Evolutionary conservation across 2,888 invertebrate genomes (phyloP).

Genomic region (Cephus pulcher): DNA sequence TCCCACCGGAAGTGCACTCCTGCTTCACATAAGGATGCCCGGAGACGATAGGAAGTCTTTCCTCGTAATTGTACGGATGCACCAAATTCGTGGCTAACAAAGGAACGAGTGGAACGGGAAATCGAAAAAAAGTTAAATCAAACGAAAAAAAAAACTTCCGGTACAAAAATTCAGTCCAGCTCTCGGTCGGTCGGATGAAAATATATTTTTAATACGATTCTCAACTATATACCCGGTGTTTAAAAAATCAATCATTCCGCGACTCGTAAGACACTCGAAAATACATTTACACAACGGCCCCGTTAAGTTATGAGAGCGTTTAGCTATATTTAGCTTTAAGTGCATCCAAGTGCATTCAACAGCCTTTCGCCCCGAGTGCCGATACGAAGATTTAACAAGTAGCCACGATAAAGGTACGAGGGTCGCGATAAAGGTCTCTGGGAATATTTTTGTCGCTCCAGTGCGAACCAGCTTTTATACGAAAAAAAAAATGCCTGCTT

Average conservation of each 20-base stretch:
- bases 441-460: neutral
- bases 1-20: constrained; percentile 52
- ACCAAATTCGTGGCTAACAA: constrained; percentile 34
- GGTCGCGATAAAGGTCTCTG: neutral
- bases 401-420: neutral
- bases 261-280: neutral
- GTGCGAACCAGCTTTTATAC: neutral
- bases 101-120: constrained; percentile 32
- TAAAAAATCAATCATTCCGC: neutral
- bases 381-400: neutral
- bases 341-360: neutral
- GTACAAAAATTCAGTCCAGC: neutral
- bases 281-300: neutral
- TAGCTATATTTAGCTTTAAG: neutral
- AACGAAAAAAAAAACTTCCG: neutral
- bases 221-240: neutral
- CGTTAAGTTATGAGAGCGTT: neutral
- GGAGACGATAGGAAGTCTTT: constrained; percentile 40
- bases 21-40: constrained; percentile 38
- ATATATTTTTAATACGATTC: neutral
- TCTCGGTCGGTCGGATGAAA: neutral
- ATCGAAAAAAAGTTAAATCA: constrained; percentile 20
- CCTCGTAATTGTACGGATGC: constrained; percentile 43
- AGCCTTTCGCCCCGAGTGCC: neutral
- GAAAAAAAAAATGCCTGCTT: neutral